Evolutionary conservation across 2,888 invertebrate species (phyloP).

Genomic region (Drosophila emarginata): DNA sequence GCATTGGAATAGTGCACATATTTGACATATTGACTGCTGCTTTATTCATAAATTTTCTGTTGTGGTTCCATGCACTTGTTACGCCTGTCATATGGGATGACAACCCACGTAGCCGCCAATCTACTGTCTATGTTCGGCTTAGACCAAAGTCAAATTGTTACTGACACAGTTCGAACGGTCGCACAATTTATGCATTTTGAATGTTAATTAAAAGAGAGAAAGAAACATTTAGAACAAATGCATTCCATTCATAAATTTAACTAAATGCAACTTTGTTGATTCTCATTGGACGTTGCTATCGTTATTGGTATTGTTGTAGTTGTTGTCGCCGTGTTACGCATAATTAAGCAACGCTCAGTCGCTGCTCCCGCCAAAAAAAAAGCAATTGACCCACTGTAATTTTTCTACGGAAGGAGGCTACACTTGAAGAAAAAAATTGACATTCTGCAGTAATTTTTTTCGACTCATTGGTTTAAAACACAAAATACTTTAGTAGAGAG

Average conservation of each 20-base stretch:
- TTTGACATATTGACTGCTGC: background rate
- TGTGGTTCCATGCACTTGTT: constrained; percentile 28
- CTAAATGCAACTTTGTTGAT: constrained; percentile 26
- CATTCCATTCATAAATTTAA: constrained; percentile 42
- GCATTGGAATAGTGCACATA: background rate
- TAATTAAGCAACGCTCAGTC: constrained; percentile 68
- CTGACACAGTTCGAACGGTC: constrained; percentile 46
- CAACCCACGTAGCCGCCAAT: constrained; percentile 29
- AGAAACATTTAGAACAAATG: constrained; percentile 19
- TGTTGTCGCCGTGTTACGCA: constrained; percentile 67
- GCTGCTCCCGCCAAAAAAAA: constrained; percentile 53
- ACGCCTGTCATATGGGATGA: background rate
- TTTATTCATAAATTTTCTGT: constrained; percentile 11
- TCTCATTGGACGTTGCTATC: constrained; percentile 24
- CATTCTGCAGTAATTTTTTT: too few species aligned
- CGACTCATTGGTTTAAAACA: too few species aligned
- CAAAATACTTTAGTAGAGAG: too few species aligned
- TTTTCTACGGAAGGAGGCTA: background rate
- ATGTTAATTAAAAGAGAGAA: constrained; percentile 40
- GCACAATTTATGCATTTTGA: constrained; percentile 51
- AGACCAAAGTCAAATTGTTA: constrained; percentile 32
- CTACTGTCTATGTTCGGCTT: constrained; percentile 30
- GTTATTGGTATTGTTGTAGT: constrained; percentile 30
- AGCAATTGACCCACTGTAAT: constrained; percentile 62
- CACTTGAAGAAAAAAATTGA: constrained; percentile 16